Conservation (phyloP, 2,113 vertebrate species). For the Eonycteris spelaea region DNA sequence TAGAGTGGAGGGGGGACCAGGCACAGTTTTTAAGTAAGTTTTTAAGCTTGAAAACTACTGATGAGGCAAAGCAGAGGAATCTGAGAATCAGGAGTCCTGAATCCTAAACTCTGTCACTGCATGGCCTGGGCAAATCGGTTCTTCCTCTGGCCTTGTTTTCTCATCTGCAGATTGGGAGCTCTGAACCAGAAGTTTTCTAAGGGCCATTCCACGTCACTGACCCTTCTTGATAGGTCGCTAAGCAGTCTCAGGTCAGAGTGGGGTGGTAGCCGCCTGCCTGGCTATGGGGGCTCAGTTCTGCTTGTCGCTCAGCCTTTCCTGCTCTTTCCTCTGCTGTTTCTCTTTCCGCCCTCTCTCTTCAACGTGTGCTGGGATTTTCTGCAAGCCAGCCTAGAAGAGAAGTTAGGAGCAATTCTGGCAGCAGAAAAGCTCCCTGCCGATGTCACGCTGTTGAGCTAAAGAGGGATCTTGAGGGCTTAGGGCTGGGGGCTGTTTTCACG, state of each 20-base stretch:
- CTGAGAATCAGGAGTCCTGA: neutral
- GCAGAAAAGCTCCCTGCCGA: neutral
- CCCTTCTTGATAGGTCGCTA: neutral
- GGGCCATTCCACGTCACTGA: neutral
- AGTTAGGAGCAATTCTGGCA: neutral
- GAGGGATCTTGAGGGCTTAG: accelerated
- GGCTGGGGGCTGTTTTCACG: neutral
- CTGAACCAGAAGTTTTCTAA: neutral
- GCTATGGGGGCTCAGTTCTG: neutral
- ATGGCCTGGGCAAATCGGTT: neutral
- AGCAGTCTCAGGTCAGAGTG: neutral
- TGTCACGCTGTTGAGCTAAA: neutral
- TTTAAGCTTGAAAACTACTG: neutral
- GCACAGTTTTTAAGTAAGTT: neutral
- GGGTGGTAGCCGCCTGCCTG: neutral
- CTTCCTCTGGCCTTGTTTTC: neutral
- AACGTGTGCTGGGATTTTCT: neutral
- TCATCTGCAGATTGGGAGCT: neutral
- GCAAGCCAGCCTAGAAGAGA: neutral
- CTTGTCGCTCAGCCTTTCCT: too few relatives aligned
- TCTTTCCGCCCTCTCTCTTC: neutral
- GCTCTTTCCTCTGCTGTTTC: neutral
- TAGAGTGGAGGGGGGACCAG: neutral
- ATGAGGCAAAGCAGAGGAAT: neutral
- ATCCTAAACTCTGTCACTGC: neutral